Evolutionary conservation across 2,888 invertebrate species (phyloP), one percentile per base, ranked within the genome.

Genomic region (Netelia virgata): DNA sequence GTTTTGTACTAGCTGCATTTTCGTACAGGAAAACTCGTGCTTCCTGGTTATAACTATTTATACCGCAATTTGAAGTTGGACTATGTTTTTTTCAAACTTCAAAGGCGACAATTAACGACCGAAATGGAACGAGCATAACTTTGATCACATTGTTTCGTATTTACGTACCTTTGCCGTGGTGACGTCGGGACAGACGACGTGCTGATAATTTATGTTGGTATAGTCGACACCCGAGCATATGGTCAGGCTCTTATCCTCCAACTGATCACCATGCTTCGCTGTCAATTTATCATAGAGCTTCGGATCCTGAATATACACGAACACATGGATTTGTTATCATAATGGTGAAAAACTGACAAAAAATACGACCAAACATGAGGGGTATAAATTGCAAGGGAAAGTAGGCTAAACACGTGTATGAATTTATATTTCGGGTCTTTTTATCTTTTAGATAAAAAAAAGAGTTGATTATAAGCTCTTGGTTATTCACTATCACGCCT

Each of bases 191-290:
- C 98, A 99, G 85, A 99, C 97, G 89, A 99, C 97, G 94, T 99
- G 99, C 91, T 99, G 98, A 94, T 99, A 99, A 94, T 97, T 98
- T 93, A 99, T 98, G 94, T 99, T 99, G 93, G 99, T 99, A 94
- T 99, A 98, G 94, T 99, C 99, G 16, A 98, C 98, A 11, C 99
- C 99, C 92, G 98, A 98, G 94, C 99, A 99, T 91, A 99, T 98
- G 84, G 99, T 99, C 70, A 99, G 94, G 5, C 99, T 98, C 92
- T 98, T 97, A 86, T 98, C 98, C 90, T 99, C 99, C 86, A 99
- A 93, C 84, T 95, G 96, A 84, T 94, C 95, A 1, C 98, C 97
- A 91, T 98, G 97, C 91, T 98, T 97, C 92, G 96, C 96, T 74
- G 95, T 94, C 76, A 99, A 94, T 92, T 97, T 97, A 91, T 95